phyloP scores from a whole-genome alignment of 2,113 vertebrate genomes.

The Erythrocercus mccallii region DNA sequence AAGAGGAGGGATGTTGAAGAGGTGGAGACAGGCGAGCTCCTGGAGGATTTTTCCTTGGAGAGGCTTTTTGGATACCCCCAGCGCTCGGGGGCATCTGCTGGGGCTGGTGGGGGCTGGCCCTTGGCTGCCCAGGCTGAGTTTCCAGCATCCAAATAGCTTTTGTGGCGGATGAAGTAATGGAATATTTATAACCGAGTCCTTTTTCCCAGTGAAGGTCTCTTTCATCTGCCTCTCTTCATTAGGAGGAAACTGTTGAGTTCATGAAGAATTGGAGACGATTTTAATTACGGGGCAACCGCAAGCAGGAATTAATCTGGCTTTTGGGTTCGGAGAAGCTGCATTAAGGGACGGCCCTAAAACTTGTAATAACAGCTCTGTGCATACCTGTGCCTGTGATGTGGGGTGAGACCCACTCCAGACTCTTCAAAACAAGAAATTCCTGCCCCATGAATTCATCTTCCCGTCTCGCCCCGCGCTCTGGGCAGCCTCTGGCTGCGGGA shows the following conservation, averaged over 20 bases:
- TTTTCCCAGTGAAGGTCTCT: conserved; percentile 59
- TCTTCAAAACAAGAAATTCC: conserved; percentile 52
- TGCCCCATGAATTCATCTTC: conserved; percentile 43
- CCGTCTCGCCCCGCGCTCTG: background rate
- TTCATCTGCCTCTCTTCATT: conserved; percentile 55
- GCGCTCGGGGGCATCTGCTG: background rate
- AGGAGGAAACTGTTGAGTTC: conserved; percentile 47
- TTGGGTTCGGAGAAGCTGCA: background rate
- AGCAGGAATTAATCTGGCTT: conserved; percentile 22
- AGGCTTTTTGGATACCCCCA: background rate
- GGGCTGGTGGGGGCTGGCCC: background rate
- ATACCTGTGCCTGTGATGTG: conserved; percentile 50
- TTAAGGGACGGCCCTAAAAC: background rate
- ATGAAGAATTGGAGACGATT: conserved; percentile 51
- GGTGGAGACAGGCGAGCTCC: background rate
- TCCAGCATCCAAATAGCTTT: conserved; percentile 29
- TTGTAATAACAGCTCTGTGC: conserved; percentile 42
- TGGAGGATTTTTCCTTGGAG: background rate
- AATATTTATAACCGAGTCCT: conserved; percentile 42
- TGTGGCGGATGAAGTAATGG: conserved; percentile 43
- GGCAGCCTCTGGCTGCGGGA: background rate
- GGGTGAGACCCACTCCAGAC: conserved; percentile 3
- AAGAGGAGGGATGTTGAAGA: background rate
- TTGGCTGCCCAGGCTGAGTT: background rate
- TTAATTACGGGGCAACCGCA: conserved; percentile 47